A percentile compares a stretch with the other conserved stretches of the same genome.
Evolutionary conservation across 2,113 vertebrate species (phyloP).

Genomic region (Gnathonemus longibarbis): DNA sequence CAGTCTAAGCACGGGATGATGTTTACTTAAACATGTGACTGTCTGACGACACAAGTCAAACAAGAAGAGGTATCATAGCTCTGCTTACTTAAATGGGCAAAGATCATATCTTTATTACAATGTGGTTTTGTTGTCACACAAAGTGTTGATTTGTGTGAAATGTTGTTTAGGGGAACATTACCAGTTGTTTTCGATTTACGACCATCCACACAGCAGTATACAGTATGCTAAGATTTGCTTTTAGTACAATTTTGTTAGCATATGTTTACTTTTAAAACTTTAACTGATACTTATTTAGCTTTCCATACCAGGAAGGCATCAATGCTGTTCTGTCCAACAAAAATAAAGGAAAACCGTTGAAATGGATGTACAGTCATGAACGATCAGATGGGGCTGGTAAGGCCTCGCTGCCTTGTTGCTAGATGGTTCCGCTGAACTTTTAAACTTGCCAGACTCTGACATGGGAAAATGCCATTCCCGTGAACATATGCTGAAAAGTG

Average conservation of each 20-base stretch:
- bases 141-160: not conserved
- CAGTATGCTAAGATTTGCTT: not conserved
- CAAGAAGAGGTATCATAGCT: not conserved
- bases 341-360: not conserved
- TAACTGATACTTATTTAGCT: not conserved
- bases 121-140: not conserved
- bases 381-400: not conserved
- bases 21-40: not conserved
- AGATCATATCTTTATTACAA: not conserved
- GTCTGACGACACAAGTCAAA: not conserved
- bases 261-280: not conserved
- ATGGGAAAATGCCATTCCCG: slow-evolving; percentile 76
- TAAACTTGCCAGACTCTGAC: slow-evolving; percentile 64
- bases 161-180: not conserved
- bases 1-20: not conserved
- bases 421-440: slow-evolving; percentile 56
- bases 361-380: not conserved
- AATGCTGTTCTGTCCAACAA: not conserved
- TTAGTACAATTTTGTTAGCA: not conserved
- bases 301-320: not conserved
- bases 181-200: not conserved
- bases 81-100: not conserved
- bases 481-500: slow-evolving; percentile 69
- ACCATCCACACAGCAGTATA: not conserved
- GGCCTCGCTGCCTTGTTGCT: not conserved